Percentiles rank a stretch among this genome's conserved stretches.
Conservation (phyloP, 2,113 vertebrate species). For the Notechis scutatus region DNA sequence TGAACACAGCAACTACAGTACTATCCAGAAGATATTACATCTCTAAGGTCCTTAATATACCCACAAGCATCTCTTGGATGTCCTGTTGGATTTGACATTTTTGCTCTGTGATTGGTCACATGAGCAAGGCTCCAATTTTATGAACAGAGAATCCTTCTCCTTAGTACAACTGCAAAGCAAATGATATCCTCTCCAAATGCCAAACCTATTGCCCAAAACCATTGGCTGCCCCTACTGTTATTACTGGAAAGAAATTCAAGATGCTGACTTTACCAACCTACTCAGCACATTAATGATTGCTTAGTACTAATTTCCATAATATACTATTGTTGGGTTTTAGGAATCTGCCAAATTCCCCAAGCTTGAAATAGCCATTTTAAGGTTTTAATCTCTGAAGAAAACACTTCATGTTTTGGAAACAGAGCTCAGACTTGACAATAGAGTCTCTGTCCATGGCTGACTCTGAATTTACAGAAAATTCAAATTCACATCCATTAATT, state of each 20-base stretch:
- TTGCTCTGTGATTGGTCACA: background rate
- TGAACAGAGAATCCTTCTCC: background rate
- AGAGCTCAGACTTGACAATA: background rate
- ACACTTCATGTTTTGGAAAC: background rate
- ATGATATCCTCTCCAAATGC: background rate
- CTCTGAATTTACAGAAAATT: background rate
- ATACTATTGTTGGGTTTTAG: background rate
- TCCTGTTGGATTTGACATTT: background rate
- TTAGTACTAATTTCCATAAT: conserved; percentile 15
- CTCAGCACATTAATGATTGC: background rate
- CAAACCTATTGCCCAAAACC: background rate
- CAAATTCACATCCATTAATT: background rate
- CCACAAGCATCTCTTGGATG: background rate
- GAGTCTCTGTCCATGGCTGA: background rate
- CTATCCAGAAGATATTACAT: background rate
- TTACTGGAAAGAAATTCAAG: background rate
- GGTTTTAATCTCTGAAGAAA: background rate
- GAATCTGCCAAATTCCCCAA: background rate
- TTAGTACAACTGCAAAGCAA: background rate
- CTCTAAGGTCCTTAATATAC: background rate
- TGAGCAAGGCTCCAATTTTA: background rate
- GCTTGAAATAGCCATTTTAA: background rate
- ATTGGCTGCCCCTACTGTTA: background rate
- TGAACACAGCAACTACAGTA: background rate
- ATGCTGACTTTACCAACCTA: background rate